Evolutionary conservation across 1,140 invertebrate genomes (phyloP).

Genomic region (Wasmannia auropunctata): DNA sequence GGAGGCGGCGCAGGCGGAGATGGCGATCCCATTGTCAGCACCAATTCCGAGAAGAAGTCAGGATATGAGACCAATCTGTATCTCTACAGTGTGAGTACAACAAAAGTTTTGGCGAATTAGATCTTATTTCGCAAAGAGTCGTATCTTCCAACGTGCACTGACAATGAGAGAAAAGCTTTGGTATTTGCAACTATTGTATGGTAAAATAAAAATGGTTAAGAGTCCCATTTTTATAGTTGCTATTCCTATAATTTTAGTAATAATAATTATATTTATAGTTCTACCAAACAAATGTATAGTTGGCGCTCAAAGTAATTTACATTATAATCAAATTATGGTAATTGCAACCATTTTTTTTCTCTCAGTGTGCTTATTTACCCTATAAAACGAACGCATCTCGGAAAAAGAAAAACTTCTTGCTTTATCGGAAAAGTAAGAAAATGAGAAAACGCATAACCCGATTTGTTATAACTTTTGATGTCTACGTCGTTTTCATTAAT

Average conservation of each 20-base stretch:
- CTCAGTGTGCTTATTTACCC: neutral
- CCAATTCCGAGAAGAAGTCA: slow-evolving; percentile 87
- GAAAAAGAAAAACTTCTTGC: neutral
- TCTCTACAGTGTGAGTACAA: slow-evolving; percentile 88
- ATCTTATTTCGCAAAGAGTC: neutral
- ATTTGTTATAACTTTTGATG: slow-evolving; percentile 2
- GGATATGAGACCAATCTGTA: slow-evolving; percentile 91
- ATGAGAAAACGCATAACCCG: neutral
- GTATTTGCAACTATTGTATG: too few relatives aligned
- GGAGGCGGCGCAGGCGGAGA: slow-evolving; percentile 88
- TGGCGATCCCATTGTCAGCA: slow-evolving; percentile 87
- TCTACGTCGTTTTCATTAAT: neutral
- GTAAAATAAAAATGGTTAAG: too few relatives aligned
- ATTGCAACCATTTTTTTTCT: too few relatives aligned
- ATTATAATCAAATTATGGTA: too few relatives aligned
- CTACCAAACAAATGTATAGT: too few relatives aligned
- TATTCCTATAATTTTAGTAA: too few relatives aligned
- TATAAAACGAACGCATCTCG: neutral
- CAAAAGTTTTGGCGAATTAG: neutral
- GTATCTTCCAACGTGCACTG: neutral
- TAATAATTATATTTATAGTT: too few relatives aligned
- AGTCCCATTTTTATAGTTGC: too few relatives aligned
- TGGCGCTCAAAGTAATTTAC: too few relatives aligned
- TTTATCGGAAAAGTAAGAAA: neutral
- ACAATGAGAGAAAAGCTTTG: too few relatives aligned